Evolutionary conservation across 2,113 vertebrate genomes (phyloP).

Genomic region (Aythya baeri): DNA sequence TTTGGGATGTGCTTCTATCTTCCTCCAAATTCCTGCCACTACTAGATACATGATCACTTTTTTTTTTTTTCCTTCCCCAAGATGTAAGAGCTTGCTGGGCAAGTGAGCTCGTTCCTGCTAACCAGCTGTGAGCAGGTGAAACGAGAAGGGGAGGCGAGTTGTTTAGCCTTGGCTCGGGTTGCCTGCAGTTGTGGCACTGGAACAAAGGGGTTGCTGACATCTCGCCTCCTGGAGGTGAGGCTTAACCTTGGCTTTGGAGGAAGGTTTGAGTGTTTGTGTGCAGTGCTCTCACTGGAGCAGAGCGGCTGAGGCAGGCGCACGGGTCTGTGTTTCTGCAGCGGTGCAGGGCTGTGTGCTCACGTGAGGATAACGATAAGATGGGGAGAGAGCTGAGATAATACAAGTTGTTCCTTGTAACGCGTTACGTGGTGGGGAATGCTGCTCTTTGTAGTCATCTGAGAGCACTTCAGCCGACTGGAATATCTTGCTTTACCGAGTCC

Average conservation of each 20-base stretch:
- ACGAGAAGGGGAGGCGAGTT: neutral
- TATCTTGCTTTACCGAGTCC: constrained; percentile 37
- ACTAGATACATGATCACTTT: accelerated
- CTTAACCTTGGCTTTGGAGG: neutral
- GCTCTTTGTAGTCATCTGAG: neutral
- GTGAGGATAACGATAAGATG: neutral
- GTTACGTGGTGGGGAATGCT: neutral
- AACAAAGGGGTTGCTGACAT: neutral
- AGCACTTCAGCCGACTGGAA: constrained; percentile 20
- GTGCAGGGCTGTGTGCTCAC: accelerated
- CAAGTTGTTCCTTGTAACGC: neutral
- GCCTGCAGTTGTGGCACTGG: neutral
- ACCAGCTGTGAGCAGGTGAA: neutral
- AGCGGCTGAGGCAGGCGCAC: neutral
- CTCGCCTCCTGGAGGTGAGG: neutral
- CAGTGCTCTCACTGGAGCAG: neutral
- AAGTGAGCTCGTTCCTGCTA: accelerated
- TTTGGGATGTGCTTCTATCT: neutral
- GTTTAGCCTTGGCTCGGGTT: neutral
- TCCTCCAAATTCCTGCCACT: accelerated
- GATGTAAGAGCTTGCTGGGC: neutral
- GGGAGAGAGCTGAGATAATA: neutral
- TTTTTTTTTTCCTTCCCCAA: neutral
- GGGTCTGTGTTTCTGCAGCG: neutral
- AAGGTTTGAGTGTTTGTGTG: neutral